Percentiles rank a stretch among this genome's conserved stretches.
Conservation (phyloP, 2,113 vertebrate species). For the Ptilorrhoa leucosticta region DNA sequence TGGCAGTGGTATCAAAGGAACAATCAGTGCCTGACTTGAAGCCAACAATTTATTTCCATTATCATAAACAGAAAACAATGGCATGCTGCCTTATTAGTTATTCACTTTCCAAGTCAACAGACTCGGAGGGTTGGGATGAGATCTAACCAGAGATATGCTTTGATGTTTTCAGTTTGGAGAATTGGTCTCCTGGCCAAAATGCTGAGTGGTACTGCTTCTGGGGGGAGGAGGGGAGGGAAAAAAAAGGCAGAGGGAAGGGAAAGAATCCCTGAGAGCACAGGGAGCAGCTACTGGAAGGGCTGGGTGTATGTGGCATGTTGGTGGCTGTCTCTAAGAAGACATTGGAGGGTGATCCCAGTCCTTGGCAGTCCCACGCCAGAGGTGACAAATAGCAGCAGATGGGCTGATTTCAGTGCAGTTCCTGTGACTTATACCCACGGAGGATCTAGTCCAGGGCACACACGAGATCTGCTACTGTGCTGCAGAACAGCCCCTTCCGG, state of each 20-base stretch:
- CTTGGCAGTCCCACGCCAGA: neutral
- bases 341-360: neutral
- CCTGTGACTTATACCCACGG: neutral
- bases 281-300: neutral
- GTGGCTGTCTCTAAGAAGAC: neutral
- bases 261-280: neutral
- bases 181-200: neutral
- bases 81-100: slow-evolving; percentile 43
- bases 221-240: neutral
- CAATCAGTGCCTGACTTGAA: slow-evolving; percentile 38
- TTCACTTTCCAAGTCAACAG: slow-evolving; percentile 34
- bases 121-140: neutral
- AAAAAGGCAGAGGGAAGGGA: neutral
- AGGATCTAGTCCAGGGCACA: neutral
- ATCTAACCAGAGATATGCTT: slow-evolving; percentile 47
- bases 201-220: neutral
- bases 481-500: neutral
- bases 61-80: slow-evolving; percentile 62
- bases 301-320: neutral
- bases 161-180: slow-evolving; percentile 33
- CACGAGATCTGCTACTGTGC: neutral
- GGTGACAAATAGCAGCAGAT: neutral
- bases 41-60: slow-evolving; percentile 59
- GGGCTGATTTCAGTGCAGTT: neutral
- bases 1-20: slow-evolving; percentile 68